phyloP scores from a whole-genome alignment of 2,888 invertebrate genomes.

The Ophion ventricosus region DNA sequence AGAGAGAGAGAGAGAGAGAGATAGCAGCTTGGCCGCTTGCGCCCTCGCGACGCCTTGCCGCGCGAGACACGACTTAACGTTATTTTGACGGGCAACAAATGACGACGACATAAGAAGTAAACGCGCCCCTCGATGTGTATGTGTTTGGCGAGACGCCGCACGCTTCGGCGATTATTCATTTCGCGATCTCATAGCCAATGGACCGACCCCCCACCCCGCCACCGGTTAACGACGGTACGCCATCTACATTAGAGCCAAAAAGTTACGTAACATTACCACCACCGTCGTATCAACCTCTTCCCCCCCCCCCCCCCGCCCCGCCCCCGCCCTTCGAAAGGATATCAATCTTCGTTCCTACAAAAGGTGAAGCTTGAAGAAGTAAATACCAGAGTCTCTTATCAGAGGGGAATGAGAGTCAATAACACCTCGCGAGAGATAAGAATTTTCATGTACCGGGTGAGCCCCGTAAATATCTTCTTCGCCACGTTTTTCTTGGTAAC shows the following conservation, averaged over 20 bases:
- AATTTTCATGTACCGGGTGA: neutral
- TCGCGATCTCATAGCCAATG: conserved; percentile 34
- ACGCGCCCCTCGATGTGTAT: conserved; percentile 42
- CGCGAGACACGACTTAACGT: conserved; percentile 30
- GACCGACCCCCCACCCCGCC: no score
- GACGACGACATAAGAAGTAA: neutral
- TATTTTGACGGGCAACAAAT: neutral
- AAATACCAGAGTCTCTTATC: neutral
- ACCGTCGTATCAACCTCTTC: neutral
- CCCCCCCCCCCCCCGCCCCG: neutral
- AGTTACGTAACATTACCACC: neutral
- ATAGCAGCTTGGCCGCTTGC: no score
- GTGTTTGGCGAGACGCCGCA: conserved; percentile 51
- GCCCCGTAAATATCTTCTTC: neutral
- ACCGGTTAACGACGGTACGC: conserved; percentile 1
- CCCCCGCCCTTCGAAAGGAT: neutral
- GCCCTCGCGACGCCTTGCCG: no score
- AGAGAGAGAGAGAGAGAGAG: no score
- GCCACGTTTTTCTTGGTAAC: neutral
- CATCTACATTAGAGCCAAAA: conserved; percentile 7
- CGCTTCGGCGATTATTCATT: conserved; percentile 63
- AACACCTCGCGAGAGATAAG: neutral
- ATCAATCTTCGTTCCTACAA: neutral
- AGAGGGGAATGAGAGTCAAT: neutral
- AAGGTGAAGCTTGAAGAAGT: neutral